Evolutionary conservation across 2,113 vertebrate genomes (phyloP), one percentile per base, ranked within the genome.

Genomic region (Todiramphus chloris): DNA sequence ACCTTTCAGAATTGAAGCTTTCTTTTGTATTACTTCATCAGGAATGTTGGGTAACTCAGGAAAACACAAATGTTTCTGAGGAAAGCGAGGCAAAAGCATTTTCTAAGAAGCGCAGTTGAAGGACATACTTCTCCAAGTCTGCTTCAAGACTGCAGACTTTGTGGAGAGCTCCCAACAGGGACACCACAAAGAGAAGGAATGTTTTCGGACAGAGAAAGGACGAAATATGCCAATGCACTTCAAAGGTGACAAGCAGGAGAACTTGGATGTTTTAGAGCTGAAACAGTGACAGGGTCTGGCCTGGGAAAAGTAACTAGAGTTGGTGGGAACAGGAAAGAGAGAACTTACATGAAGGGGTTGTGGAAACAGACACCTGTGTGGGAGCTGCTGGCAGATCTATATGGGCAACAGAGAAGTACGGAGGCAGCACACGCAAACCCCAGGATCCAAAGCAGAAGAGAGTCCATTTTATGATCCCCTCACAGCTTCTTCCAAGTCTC

Each of bases 281-380:
- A 58, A 84, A 66, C 2, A 43, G 51, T 6, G 8, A 31, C 31
- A 1, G 0, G 21, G 7, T 18, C 46, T 27, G 17, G 50, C 20
- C 50, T 67, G 41, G 44, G 16, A 62, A 48, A 15, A 69, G 10
- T 16, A 68, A 56, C 35, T 63, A 20, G 33, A 70, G 31, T 6
- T 41, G 46, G 9, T 24, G 4, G 12, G 51, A 84, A 35, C 1
- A n/a, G 1, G 0, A 63, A 53, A 5, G 18, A 39, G 7, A n/a
- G 18, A 44, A 78, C 3, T 0, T 6, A n/a, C 0, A 13, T 6
- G 2, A 66, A 55, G 11, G 11, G 24, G n/a, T 1, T n/a, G 13
- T 6, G 8, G 19, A 56, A 30, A 68, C 18, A 33, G 13, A 70
- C 9, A 1, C 46, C 23, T 25, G 5, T 9, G 16, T 18, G 25